Percentiles rank a stretch among this genome's conserved stretches.
Evolutionary conservation across 2,797 vertebrate genomes (phyloP).

Genomic region (Melanotaenia boesemani): DNA sequence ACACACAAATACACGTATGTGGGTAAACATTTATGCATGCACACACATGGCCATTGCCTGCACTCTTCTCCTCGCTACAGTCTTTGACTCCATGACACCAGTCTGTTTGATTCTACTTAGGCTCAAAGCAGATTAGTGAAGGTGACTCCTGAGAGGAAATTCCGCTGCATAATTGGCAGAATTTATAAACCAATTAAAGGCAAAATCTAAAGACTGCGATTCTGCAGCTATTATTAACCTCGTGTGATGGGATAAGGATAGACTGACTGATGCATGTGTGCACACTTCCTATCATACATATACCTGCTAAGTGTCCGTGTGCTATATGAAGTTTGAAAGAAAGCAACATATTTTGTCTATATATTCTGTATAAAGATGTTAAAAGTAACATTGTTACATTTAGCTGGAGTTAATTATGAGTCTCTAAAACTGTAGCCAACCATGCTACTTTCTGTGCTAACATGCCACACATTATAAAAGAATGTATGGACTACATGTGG

Average conservation of each 20-base stretch:
- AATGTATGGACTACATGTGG: conserved; percentile 72
- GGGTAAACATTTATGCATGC: conserved; percentile 28
- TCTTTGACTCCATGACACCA: conserved; percentile 70
- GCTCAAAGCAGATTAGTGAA: conserved; percentile 82
- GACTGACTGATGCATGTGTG: conserved; percentile 47
- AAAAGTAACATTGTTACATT: conserved; percentile 4
- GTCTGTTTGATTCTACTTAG: conserved; percentile 76
- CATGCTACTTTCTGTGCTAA: conserved; percentile 46
- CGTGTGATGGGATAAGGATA: conserved; percentile 75
- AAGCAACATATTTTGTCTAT: conserved; percentile 20
- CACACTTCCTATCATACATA: conserved; percentile 59
- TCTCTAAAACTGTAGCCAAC: conserved; percentile 32
- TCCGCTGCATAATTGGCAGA: conserved; percentile 80
- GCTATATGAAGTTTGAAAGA: conserved; percentile 32
- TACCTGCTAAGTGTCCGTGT: conserved; percentile 49
- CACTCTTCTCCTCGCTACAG: conserved; percentile 49
- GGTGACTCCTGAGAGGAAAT: conserved; percentile 81
- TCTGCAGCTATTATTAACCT: conserved; percentile 79
- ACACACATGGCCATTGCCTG: conserved; percentile 44
- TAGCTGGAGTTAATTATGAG: conserved; percentile 34
- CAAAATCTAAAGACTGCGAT: conserved; percentile 73
- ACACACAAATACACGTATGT: conserved; percentile 36
- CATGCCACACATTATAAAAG: conserved; percentile 54
- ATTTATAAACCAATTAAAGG: conserved; percentile 85
- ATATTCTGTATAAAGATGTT: neutral